Evolutionary conservation across 2,113 vertebrate genomes (phyloP).

Genomic region (Vireo altiloquus): DNA sequence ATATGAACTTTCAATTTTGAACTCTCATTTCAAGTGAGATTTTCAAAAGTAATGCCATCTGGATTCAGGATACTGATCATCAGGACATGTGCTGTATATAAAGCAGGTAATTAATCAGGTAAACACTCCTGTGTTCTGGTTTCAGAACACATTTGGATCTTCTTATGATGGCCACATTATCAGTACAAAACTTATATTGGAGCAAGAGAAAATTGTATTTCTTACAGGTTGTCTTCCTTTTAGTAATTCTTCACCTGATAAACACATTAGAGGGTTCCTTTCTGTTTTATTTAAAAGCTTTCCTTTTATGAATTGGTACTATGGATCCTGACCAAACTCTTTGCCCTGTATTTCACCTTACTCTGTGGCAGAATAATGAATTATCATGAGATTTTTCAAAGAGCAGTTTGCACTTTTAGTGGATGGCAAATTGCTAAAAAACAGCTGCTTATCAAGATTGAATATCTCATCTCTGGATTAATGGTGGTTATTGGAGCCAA

Average conservation of each 20-base stretch:
- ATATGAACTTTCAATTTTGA: neutral
- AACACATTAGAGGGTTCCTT: neutral
- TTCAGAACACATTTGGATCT: neutral
- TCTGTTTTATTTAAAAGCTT: neutral
- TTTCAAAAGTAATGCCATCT: neutral
- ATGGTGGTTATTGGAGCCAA: slow-evolving; percentile 14
- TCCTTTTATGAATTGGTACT: neutral
- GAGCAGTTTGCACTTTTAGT: neutral
- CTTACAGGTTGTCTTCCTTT: neutral
- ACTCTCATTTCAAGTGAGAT: neutral
- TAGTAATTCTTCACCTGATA: neutral
- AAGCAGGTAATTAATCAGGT: neutral
- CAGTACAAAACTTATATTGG: neutral
- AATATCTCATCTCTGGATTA: slow-evolving; percentile 34
- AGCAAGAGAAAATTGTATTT: neutral
- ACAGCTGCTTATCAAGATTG: slow-evolving; percentile 41
- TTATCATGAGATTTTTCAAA: slow-evolving; percentile 43
- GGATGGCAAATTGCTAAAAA: slow-evolving; percentile 41
- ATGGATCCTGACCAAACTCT: neutral
- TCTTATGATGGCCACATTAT: neutral
- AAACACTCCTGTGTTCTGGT: neutral
- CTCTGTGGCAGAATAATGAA: slow-evolving; percentile 30
- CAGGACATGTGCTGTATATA: neutral
- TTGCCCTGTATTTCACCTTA: slow-evolving; percentile 44
- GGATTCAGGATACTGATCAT: neutral